Evolutionary conservation across 2,797 vertebrate genomes (phyloP).

Genomic region (Danio jaintianensis): DNA sequence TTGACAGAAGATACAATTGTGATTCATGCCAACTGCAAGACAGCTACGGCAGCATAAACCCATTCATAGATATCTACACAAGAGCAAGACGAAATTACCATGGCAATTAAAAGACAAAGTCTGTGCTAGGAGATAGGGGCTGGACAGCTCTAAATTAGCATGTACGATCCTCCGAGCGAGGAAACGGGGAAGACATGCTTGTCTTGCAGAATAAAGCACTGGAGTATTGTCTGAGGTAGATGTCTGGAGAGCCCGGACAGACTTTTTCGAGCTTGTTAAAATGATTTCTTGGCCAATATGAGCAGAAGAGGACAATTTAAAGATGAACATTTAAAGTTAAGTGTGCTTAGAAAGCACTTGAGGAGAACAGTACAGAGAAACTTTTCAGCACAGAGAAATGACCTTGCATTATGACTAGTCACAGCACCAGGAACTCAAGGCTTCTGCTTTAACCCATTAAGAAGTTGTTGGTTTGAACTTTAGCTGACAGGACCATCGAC

Average conservation of each 20-base stretch:
- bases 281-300: conserved; percentile 23
- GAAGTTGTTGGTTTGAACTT: conserved; percentile 45
- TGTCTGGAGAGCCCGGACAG: conserved; percentile 41
- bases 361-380: conserved; percentile 32
- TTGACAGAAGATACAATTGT: not conserved
- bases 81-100: conserved; percentile 47
- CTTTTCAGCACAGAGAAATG: conserved; percentile 23
- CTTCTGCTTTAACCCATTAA: conserved; percentile 46
- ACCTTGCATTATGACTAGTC: conserved; percentile 32
- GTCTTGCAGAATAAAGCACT: conserved; percentile 50
- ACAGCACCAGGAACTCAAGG: conserved; percentile 40
- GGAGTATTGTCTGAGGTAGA: conserved; percentile 30
- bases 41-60: conserved; percentile 7
- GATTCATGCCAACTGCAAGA: not conserved
- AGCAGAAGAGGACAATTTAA: conserved; percentile 65
- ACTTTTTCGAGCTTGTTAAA: conserved; percentile 61
- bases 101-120: conserved; percentile 52
- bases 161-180: conserved; percentile 11
- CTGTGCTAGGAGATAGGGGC: conserved; percentile 31
- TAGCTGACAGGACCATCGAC: conserved; percentile 60
- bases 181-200: conserved; percentile 25
- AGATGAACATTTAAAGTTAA: conserved; percentile 40
- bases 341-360: conserved; percentile 33
- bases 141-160: conserved; percentile 41
- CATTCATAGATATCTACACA: conserved; percentile 32